Evolutionary conservation across 1,140 invertebrate genomes (phyloP).

Genomic region (Maconellicoccus hirsutus): DNA sequence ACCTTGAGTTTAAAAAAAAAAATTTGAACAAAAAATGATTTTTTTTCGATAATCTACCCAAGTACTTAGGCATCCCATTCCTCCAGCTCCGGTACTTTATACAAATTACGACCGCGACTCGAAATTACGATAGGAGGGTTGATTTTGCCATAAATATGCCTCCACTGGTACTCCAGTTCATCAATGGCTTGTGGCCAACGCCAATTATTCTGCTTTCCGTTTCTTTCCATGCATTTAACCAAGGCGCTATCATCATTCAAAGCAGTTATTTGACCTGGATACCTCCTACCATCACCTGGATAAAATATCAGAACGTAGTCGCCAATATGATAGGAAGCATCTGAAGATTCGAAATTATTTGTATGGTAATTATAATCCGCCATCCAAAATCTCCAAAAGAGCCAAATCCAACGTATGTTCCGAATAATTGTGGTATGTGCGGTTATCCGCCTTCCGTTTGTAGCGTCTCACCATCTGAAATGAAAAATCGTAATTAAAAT

Average conservation of each 20-base stretch:
- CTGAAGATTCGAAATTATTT: too few relatives aligned
- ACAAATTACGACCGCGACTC: background rate
- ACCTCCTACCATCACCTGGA: background rate
- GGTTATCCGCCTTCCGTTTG: too few relatives aligned
- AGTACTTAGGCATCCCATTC: too few relatives aligned
- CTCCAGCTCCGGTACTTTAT: background rate
- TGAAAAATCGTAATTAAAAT: too few relatives aligned
- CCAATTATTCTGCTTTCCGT: background rate
- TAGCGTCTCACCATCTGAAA: too few relatives aligned
- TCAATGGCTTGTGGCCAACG: slow-evolving; percentile 1
- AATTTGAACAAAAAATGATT: too few relatives aligned
- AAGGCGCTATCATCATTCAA: background rate
- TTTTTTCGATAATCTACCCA: too few relatives aligned
- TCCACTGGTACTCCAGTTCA: slow-evolving; percentile 20
- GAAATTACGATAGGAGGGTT: background rate
- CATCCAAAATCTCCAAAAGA: too few relatives aligned
- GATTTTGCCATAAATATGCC: background rate
- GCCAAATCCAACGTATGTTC: too few relatives aligned
- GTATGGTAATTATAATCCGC: too few relatives aligned
- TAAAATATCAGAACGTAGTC: background rate
- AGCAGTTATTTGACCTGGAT: slow-evolving; percentile 9
- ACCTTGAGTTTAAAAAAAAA: too few relatives aligned
- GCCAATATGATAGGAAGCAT: background rate
- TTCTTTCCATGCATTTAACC: slow-evolving; percentile 20
- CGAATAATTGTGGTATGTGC: too few relatives aligned